Evolutionary conservation across 2,797 vertebrate species (phyloP).

Genomic region (Odontamblyopus lacepedii): DNA sequence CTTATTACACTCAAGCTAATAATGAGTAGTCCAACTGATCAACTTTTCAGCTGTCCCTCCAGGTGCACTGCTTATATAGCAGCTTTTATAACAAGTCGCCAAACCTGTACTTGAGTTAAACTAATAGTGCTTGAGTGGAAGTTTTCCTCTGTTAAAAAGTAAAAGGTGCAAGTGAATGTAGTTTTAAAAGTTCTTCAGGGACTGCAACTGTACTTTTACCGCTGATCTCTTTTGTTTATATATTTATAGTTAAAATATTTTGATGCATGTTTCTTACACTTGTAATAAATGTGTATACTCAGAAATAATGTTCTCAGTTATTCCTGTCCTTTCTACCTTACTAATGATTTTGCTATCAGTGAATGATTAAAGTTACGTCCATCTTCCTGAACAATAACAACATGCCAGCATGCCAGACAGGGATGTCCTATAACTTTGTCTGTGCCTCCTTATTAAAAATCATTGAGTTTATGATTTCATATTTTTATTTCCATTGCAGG

Average conservation of each 20-base stretch:
- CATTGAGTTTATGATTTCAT: conserved; percentile 62
- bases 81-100: conserved; percentile 12
- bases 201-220: not conserved
- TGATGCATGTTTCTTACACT: not conserved
- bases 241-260: no score
- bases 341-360: not conserved
- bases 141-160: not conserved
- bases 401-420: conserved; percentile 2
- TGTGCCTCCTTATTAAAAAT: conserved; percentile 53
- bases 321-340: not conserved
- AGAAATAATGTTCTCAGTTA: not conserved
- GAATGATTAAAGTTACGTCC: not conserved
- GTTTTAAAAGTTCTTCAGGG: not conserved
- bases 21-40: conserved; percentile 41
- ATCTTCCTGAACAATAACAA: not conserved
- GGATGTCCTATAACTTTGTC: conserved; percentile 22
- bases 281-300: not conserved
- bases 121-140: not conserved
- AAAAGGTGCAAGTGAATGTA: not conserved
- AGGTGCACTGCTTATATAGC: conserved; percentile 33
- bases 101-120: not conserved
- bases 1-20: conserved; percentile 38
- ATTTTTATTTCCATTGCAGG: conserved; percentile 70
- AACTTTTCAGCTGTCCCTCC: conserved; percentile 52
- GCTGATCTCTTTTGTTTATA: no score